Evolutionary conservation across 2,888 invertebrate genomes (phyloP), one percentile per base, ranked within the genome.

Genomic region (Neoascia interrupta): DNA sequence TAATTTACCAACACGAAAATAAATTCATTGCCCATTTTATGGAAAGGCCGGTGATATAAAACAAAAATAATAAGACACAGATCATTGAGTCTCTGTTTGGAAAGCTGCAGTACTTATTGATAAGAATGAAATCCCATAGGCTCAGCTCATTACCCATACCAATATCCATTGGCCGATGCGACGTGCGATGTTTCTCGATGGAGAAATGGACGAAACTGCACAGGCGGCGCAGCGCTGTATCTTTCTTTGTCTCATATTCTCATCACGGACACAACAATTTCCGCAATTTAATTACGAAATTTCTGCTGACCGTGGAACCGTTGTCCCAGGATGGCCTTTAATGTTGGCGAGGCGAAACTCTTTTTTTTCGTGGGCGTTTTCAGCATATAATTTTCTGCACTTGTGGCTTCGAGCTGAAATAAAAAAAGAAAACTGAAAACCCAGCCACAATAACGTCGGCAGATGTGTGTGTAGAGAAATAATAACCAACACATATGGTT

Each of bases 281-380:
- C 43, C 51, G 60, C 58, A 58, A 69, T 69, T 69, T 58, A 69
- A 69, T 69, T 69, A 60, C 19, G 41, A 69, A 41, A 60, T 43
- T 58, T 69, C 23, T 36, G 69, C 49, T 69, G 51, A 69, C 69
- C 41, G 41, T 58, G 23, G 51, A 69, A 60, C 51, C 39, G 28
- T 43, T 51, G 36, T n/a, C 68, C 18, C n/a, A n/a, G n/a, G n/a
- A n/a, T n/a, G 10, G 23, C 28, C 56, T 31, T 39, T 39, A 28
- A 43, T 26, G 53, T 18, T 3, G 13, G n/a, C 36, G 36, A 31
- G 49, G 26, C 15, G n/a, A 11, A 21, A 5, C 23, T 36, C 36
- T 41, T 69, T 41, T 36, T 18, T 31, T 39, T 49, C 34, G 47
- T 43, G 36, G 49, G 43, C 19, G 41, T 51, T 69, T 60, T 34